phyloP scores from a whole-genome alignment of 1,140 invertebrate species.

The Andricus grossulariae region DNA sequence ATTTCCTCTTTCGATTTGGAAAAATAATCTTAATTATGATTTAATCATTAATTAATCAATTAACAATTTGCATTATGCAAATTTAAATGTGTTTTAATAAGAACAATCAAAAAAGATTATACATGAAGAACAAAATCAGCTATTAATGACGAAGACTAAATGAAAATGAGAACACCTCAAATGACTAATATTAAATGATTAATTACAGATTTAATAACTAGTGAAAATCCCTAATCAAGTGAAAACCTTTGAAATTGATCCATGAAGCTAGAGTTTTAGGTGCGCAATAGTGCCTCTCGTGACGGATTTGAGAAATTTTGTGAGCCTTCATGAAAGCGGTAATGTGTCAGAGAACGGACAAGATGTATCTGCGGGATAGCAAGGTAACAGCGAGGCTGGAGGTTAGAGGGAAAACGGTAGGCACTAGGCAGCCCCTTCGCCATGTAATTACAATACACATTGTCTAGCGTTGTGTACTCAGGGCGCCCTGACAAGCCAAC shows the following conservation, averaged over 20 bases:
- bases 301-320: conserved; percentile 40
- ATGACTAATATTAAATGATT: conserved; percentile 36
- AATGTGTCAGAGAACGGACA: conserved; percentile 42
- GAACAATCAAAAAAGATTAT: too few species aligned
- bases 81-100: too few species aligned
- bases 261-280: conserved; percentile 32
- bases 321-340: conserved; percentile 35
- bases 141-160: not conserved
- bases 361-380: conserved; percentile 36
- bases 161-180: conserved; percentile 37
- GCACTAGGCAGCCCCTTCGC: conserved; percentile 38
- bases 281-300: conserved; percentile 46
- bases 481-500: conserved; percentile 50
- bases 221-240: not conserved
- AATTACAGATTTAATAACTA: conserved; percentile 40
- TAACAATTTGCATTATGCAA: too few species aligned
- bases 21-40: too few species aligned
- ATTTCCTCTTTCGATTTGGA: too few species aligned
- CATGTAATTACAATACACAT: conserved; percentile 64
- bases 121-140: too few species aligned
- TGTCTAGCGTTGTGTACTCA: conserved; percentile 50
- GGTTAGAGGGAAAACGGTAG: conserved; percentile 11
- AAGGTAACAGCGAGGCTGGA: conserved; percentile 35
- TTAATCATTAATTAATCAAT: too few species aligned
- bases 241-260: too few species aligned